Conservation (phyloP, 2,113 vertebrate genomes). For the Apodemus speciosus region DNA sequence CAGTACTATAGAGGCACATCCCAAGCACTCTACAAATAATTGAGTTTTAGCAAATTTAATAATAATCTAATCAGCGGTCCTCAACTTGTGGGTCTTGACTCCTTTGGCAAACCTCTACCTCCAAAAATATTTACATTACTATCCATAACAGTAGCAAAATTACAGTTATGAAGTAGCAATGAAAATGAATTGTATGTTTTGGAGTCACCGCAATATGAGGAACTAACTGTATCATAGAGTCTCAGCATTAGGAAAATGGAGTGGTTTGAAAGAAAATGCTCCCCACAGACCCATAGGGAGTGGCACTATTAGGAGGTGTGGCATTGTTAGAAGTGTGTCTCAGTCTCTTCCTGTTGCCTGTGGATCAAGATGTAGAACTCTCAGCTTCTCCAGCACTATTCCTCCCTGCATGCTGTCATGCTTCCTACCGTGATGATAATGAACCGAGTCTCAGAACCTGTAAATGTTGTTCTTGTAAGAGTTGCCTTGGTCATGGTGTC, state of each 20-base stretch:
- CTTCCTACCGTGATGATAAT: background rate
- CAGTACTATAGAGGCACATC: background rate
- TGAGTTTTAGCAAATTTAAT: conserved; percentile 52
- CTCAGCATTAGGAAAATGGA: background rate
- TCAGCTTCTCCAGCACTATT: background rate
- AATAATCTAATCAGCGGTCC: conserved; percentile 1
- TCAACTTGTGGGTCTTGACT: background rate
- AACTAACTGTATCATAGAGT: background rate
- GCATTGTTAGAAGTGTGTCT: background rate
- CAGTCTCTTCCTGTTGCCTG: background rate
- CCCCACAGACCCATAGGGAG: background rate
- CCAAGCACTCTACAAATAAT: background rate
- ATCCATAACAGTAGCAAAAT: no score
- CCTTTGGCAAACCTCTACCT: background rate
- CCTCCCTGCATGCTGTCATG: background rate
- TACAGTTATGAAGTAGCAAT: no score
- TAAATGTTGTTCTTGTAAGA: background rate
- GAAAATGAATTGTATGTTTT: no score
- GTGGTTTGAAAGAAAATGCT: background rate
- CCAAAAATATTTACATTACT: background rate
- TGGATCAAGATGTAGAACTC: background rate
- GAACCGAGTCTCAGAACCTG: background rate
- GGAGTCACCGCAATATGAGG: background rate
- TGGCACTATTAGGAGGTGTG: background rate
- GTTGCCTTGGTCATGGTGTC: background rate